phyloP scores from a whole-genome alignment of 1,140 invertebrate genomes.

The Adoxophyes honmai region DNA sequence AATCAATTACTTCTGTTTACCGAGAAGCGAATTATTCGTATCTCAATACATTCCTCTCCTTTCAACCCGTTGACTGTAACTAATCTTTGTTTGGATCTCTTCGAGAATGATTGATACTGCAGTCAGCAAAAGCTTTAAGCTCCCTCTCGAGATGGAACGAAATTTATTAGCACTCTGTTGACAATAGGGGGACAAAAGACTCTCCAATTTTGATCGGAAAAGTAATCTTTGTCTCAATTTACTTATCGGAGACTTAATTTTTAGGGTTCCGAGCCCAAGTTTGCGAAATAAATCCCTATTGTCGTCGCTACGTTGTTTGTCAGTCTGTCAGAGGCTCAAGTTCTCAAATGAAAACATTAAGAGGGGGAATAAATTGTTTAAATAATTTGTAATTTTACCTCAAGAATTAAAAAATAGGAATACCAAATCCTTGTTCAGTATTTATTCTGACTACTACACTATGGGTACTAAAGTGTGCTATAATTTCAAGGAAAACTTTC shows the following conservation, averaged over 20 bases:
- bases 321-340: not conserved
- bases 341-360: not conserved
- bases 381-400: too few relatives aligned
- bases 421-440: too few relatives aligned
- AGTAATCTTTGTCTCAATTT: constrained; percentile 49
- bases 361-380: not conserved
- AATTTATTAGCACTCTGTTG: constrained; percentile 51
- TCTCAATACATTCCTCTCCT: constrained; percentile 34
- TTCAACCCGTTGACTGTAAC: constrained; percentile 40
- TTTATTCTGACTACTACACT: too few relatives aligned
- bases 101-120: constrained; percentile 48
- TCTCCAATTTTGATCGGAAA: constrained; percentile 34
- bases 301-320: not conserved
- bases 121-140: constrained; percentile 37
- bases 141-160: constrained; percentile 37
- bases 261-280: not conserved
- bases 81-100: constrained; percentile 47
- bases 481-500: too few relatives aligned
- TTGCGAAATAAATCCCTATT: constrained; percentile 2
- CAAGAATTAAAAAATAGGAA: too few relatives aligned
- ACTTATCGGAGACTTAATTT: constrained; percentile 34
- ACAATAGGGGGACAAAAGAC: constrained; percentile 44
- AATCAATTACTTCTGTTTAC: constrained; percentile 32
- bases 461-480: too few relatives aligned
- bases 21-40: constrained; percentile 35